phyloP scores from a whole-genome alignment of 2,888 invertebrate species.

The Gymnosoma rotundatum region DNA sequence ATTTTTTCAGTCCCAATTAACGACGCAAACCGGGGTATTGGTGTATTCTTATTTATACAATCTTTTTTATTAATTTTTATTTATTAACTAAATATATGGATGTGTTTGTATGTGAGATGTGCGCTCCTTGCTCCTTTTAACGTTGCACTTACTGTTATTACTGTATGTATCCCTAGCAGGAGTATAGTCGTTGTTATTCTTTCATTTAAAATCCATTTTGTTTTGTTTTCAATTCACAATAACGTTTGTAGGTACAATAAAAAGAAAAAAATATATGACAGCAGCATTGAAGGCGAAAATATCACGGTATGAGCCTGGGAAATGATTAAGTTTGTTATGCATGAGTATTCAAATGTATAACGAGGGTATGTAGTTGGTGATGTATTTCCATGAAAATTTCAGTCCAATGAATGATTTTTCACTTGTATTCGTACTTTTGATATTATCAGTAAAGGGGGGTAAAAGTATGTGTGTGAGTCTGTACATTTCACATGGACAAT shows the following conservation, averaged over 20 bases:
- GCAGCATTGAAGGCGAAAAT: conserved; percentile 41
- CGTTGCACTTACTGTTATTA: conserved; percentile 31
- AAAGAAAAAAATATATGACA: conserved; percentile 13
- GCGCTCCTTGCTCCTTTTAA: conserved; percentile 44
- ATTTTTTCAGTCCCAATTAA: too few relatives aligned
- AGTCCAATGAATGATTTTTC: conserved; percentile 48
- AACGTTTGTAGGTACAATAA: conserved; percentile 36
- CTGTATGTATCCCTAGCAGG: conserved; percentile 4
- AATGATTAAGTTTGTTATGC: conserved; percentile 62
- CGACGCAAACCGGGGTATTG: too few relatives aligned
- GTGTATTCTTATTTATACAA: conserved; percentile 28
- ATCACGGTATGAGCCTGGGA: conserved; percentile 47
- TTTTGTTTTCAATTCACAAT: conserved; percentile 6
- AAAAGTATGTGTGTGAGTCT: conserved; percentile 1
- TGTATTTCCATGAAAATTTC: conserved; percentile 22
- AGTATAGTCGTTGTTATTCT: conserved; percentile 45
- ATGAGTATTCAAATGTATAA: conserved; percentile 30
- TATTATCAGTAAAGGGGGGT: conserved; percentile 13
- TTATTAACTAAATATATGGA: conserved; percentile 11
- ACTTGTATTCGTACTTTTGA: conserved; percentile 2
- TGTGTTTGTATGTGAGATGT: conserved; percentile 2
- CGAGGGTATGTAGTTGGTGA: conserved; percentile 1
- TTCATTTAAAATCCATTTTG: conserved; percentile 39
- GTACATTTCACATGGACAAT: conserved; percentile 25
- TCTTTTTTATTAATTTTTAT: not conserved